Base-by-base conservation (phyloP, 1,140 invertebrate genomes). In the Watersipora subatra region DNA sequence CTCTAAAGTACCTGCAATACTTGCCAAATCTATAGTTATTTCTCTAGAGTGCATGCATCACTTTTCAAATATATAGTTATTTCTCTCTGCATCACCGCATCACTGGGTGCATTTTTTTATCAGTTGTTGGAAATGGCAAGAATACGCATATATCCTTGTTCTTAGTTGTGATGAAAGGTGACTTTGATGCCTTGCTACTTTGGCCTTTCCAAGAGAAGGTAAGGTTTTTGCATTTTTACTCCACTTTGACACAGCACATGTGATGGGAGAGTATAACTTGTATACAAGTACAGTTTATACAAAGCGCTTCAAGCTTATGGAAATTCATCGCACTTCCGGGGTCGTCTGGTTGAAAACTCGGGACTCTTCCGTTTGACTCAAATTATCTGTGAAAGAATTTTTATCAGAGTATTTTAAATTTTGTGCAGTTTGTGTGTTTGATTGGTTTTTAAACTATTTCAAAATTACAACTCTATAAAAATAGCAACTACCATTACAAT, bases 201-300 rank as follows among this genome's bases (percentile, higher is more conserved):
- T 80, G 77, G 77, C 78, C 78, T 1, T 80, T 79, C 63, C 66
- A 68, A 17, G 73, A 78, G 62, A 72, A 76, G 59, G 76, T 74
- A 3, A 76, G 73, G 1, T 69, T 79, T 25, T 75, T 73, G 68
- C 65, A 77, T 62, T 67, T 77, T 22, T 74, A 78, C 66, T 76
- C 30, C 1, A n/a, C 34, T 2, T 2, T 1, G 46, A 55, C 17
- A 55, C 17, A 55, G 46, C 46, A 55, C 46, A 17, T 55, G 46
- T 55, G 17, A 55, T n/a, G n/a, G n/a, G n/a, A n/a, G n/a, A n/a
- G n/a, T n/a, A n/a, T n/a, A n/a, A n/a, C n/a, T n/a, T n/a, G n/a
- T n/a, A n/a, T n/a, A n/a, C n/a, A n/a, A n/a, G n/a, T n/a, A n/a
- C n/a, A n/a, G n/a, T n/a, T n/a, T n/a, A n/a, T n/a, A n/a, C n/a